Base-by-base conservation (phyloP, 2,797 vertebrate genomes). In the Oreortyx pictus region DNA sequence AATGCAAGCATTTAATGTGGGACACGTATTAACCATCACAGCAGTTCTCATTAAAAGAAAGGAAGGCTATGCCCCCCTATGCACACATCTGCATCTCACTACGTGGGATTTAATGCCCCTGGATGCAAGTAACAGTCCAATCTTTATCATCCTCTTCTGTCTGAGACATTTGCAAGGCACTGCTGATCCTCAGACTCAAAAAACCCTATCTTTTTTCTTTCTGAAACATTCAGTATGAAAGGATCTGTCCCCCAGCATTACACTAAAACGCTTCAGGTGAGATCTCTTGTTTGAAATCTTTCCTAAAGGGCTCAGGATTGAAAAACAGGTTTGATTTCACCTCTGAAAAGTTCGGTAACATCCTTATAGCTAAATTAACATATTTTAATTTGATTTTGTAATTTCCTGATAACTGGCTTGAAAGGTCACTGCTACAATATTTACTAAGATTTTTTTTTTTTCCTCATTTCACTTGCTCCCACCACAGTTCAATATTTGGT, bases 341-440 rank as follows among this genome's bases (percentile, higher is more conserved):
- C 78, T 46, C 14, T 44, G 7, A 15, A 52, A 7, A 39, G 37
- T 23, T 66, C 41, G 83, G 39, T 61, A 76, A 56, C 16, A 62
- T 9, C 7, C 59, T 61, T 29, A 57, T 10, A 71, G 67, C 29
- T 64, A 65, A 83, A 92, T 86, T 89, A 93, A 66, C 68, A 83
- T 62, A 72, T 78, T 54, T 64, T 1, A 66, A 50, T 68, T 86
- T 56, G 66, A 92, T 77, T 60, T 72, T 33, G 24, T 23, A 50
- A 29, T 71, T 75, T 75, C 41, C 80, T 57, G 41, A 62, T 88
- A 77, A 92, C 31, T 54, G 39, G 67, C 35, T 49, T 80, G 75
- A 92, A 94, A 95, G 74, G 61, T 84, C 91, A 94, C 79, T 77
- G 62, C 52, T 57, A 61, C 35, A 79, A 64, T 68, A 93, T 89